Evolutionary conservation across 35 echinoderm and acorn worm species (phyloP).

Genomic region (Heliocidaris tuberculata): DNA sequence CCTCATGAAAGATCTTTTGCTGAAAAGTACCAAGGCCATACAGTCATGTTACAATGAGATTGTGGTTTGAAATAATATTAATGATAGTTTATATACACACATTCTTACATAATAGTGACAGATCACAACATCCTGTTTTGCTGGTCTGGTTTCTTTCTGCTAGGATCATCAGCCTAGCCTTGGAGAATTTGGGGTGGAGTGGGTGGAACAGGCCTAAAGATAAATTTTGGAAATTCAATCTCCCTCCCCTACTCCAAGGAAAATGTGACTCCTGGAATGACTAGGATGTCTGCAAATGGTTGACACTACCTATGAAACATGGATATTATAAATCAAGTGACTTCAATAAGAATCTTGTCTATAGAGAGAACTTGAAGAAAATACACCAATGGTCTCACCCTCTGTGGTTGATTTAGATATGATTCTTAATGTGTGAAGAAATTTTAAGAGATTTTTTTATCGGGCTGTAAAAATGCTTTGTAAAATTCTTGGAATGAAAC

Average conservation of each 20-base stretch:
- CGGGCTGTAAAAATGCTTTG: background rate
- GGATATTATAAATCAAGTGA: background rate
- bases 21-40: background rate
- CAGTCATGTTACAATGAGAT: background rate
- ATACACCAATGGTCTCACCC: background rate
- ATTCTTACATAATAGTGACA: background rate
- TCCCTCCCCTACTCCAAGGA: too few species aligned
- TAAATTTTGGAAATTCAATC: too few species aligned
- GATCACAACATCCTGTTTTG: background rate
- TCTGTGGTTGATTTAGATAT: background rate
- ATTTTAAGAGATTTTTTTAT: background rate
- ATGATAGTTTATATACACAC: background rate
- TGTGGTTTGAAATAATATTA: background rate
- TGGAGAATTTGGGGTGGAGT: too few species aligned
- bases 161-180: too few species aligned
- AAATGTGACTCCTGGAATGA: too few species aligned
- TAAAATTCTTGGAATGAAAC: background rate
- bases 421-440: background rate
- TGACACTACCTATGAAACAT: too few species aligned
- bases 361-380: background rate
- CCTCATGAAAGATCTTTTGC: background rate
- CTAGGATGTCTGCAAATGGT: too few species aligned
- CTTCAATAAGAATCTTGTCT: background rate
- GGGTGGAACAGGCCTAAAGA: too few species aligned
- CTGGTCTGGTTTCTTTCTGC: background rate